These are phyloP conservation scores for Luscinia megarhynchos DNA, from an alignment of 2,797 vertebrate species.

Conservation along the genomic window DNA sequence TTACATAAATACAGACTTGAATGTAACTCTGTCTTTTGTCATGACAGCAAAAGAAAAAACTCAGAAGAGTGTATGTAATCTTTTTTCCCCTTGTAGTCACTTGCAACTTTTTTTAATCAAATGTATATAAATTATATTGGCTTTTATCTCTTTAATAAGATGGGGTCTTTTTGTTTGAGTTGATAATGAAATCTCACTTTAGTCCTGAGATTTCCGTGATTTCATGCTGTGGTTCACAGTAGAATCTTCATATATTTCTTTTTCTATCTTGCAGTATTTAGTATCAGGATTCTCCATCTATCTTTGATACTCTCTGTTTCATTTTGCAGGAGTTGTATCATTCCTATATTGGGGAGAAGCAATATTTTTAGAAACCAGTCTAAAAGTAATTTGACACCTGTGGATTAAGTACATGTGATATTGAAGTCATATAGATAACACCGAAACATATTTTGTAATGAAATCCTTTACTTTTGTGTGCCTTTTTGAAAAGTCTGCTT, in stretches of 20 bases:
- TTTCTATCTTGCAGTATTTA: not conserved
- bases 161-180: not conserved
- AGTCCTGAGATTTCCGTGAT: not conserved
- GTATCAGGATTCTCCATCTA: not conserved
- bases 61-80: not conserved
- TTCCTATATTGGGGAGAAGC: not conserved
- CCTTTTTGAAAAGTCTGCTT: not conserved
- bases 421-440: not conserved
- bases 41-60: not conserved
- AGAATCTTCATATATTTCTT: not conserved
- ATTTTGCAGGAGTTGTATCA: not conserved
- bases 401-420: not conserved
- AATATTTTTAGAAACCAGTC: not conserved
- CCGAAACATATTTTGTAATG: not conserved
- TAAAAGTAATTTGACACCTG: not conserved
- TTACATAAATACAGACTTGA: not conserved
- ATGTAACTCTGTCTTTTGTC: not conserved
- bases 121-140: not conserved
- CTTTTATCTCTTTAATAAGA: not conserved
- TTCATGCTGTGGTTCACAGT: not conserved
- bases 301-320: not conserved
- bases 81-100: not conserved
- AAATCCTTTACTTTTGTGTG: not conserved
- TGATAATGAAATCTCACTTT: not conserved
- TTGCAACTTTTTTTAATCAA: not conserved